Evolutionary conservation across 1,140 invertebrate species (phyloP), one percentile per base, ranked within the genome.

Genomic region (Trigoniulus corallinus): DNA sequence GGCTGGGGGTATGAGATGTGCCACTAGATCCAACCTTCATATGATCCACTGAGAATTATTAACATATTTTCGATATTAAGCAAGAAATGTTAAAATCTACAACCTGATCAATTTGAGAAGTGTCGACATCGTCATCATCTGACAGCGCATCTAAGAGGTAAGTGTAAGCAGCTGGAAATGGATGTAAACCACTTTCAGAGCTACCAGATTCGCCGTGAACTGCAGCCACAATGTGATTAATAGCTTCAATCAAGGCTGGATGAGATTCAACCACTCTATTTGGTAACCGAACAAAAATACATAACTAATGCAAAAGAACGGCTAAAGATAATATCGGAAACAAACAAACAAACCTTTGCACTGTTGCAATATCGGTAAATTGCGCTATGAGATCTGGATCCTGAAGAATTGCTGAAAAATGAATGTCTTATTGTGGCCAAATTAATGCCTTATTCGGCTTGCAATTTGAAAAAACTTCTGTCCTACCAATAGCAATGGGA

Each of bases 81-180:
- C 15, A 7, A 15, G 15, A 34, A 15, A 34, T 7, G 7, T 34
- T 7, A 34, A 7, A 34, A 15, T 15, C 7, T 7, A 7, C 29
- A 34, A 7, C 7, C 15, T 34, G 7, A 24, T 18, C 42, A 44
- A 24, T 10, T 44, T 18, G 4, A 12, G 4, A 44, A 12, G 42
- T 10, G 24, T 7, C 24, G 10, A 27, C 27, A 25, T 65, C 64
- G 41, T 68, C 66, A 44, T 67, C 66, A 59, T 68, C 66, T 4
- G 64, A 64, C 62, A 67, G 61, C 42, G 64, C 61, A 56, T 67
- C 65, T 4, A 66, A 48, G 2, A 62, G 65, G 54, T 64, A 66
- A 1, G 58, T 60, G 1, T 65, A 61, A 10, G 57, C 55, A 22
- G 58, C 48, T 22, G 60, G 55, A 21, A 64, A 54, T 12, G 56